These are phyloP conservation scores for Ecliptopera silaceata DNA, from an alignment of 2,888 invertebrate species.

Conservation along the genomic window DNA sequence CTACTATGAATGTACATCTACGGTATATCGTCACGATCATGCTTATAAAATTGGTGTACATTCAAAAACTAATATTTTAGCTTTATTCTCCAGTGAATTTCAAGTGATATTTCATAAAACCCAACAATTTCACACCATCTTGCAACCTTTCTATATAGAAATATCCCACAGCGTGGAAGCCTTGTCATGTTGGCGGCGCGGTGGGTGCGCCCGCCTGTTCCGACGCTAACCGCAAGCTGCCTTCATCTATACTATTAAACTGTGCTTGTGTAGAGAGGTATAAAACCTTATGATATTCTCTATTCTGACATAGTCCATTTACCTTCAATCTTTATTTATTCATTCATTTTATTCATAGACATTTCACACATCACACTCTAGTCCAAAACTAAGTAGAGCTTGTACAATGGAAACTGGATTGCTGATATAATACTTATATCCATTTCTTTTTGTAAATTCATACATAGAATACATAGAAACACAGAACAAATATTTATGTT, in stretches of 20 bases:
- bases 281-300: neutral
- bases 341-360: neutral
- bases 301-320: neutral
- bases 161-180: slow-evolving; percentile 13
- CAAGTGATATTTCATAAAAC: neutral
- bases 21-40: too few species aligned
- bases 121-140: slow-evolving; percentile 6
- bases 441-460: too few species aligned
- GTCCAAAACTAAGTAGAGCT: too few species aligned
- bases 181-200: slow-evolving; percentile 8
- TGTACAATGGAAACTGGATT: too few species aligned
- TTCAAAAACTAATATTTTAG: too few species aligned
- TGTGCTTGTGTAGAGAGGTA: neutral
- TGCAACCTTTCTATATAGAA: slow-evolving; percentile 5
- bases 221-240: slow-evolving; percentile 8
- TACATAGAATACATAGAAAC: too few species aligned
- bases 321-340: too few species aligned
- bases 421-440: too few species aligned
- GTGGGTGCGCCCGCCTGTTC: slow-evolving; percentile 4
- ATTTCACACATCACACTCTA: too few species aligned
- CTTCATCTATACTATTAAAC: neutral
- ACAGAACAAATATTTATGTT: too few species aligned
- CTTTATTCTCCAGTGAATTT: neutral
- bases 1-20: too few species aligned
- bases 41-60: too few species aligned